Conservation (phyloP, 2,113 vertebrate genomes). For the Silurus glanis region DNA sequence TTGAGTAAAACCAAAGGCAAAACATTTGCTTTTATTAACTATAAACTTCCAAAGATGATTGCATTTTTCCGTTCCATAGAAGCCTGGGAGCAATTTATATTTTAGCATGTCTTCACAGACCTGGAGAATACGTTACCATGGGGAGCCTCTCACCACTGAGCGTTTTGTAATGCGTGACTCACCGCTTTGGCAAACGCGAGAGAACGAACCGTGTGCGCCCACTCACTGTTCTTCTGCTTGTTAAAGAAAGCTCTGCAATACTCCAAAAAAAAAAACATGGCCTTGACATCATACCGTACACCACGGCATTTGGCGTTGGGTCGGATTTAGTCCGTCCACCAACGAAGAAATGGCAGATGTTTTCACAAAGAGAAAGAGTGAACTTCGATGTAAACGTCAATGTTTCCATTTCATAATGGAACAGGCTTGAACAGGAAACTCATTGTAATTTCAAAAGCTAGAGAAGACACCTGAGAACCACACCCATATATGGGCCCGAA, state of each 20-base stretch:
- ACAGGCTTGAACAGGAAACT: background rate
- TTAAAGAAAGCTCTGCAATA: slow-evolving; percentile 29
- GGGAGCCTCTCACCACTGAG: slow-evolving; percentile 20
- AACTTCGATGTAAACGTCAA: background rate
- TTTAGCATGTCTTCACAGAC: background rate
- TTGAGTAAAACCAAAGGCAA: background rate
- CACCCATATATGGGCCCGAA: background rate
- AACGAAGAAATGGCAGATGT: background rate
- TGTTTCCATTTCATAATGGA: background rate
- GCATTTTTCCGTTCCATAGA: background rate
- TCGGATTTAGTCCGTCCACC: background rate
- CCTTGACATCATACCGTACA: slow-evolving; percentile 15
- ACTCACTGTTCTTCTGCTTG: slow-evolving; percentile 32
- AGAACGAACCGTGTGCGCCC: slow-evolving; percentile 32
- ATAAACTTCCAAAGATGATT: background rate
- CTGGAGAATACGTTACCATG: slow-evolving; percentile 33
- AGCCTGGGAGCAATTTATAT: slow-evolving; percentile 8
- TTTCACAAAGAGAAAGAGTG: background rate
- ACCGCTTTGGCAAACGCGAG: slow-evolving; percentile 40
- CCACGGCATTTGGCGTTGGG: background rate
- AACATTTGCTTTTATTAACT: slow-evolving; percentile 8
- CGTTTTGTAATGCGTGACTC: slow-evolving; percentile 58
- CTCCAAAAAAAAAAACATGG: background rate
- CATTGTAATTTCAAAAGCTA: background rate
- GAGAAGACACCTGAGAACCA: background rate